Base-by-base conservation (phyloP, 2,888 invertebrate genomes). In the Cylindroiulus punctatus region DNA sequence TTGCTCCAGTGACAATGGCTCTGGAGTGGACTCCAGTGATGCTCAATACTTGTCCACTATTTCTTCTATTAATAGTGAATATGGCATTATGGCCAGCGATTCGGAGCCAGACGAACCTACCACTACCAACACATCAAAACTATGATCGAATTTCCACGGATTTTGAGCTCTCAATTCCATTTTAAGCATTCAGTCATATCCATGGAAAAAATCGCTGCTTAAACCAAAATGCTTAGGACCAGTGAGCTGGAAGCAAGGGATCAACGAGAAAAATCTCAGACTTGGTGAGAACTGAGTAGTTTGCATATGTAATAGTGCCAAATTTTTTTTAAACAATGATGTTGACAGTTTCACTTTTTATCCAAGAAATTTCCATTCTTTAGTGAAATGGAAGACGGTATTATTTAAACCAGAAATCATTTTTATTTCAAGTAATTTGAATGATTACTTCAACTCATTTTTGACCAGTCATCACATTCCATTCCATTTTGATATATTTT, bases 41-140 rank as follows among this genome's bases (percentile, higher is more conserved):
- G 84, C 57, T 17, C 83, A 86, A 26, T 86, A 86, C 57, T 22
- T 86, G 57, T 86, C 86, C 57, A 86, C 86, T 8, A 84, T 86
- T 32, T 86, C 86, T 22, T 86, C 86, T 4, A 84, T 86, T n/a
- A 86, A 86, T 81, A 86, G 86, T 84, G 86, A 86, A 84, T 86
- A 83, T 57, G 86, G 86, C 1, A 57, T 86, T 36, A 84, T 86
- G 84, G 65, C 84, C 32, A 86, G 84, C 22, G 86, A 86, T 52
- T 86, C 86, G 19, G 86, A 86, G n/a, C 81, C 81, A 19, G 84
- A 86, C 14, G 86, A 86, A 19, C 42, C 40, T 17, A 26, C 42
- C 40, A 83, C 40, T 8, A 84, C 86, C 32, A 86, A 84, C 36
- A 86, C 84, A 22, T 86, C 86, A 0, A 86, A 86, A 86, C 57